These are phyloP conservation scores for Sinocyclocheilus maitianheensis DNA, from an alignment of 2,113 vertebrate genomes.

Conservation along the genomic window DNA sequence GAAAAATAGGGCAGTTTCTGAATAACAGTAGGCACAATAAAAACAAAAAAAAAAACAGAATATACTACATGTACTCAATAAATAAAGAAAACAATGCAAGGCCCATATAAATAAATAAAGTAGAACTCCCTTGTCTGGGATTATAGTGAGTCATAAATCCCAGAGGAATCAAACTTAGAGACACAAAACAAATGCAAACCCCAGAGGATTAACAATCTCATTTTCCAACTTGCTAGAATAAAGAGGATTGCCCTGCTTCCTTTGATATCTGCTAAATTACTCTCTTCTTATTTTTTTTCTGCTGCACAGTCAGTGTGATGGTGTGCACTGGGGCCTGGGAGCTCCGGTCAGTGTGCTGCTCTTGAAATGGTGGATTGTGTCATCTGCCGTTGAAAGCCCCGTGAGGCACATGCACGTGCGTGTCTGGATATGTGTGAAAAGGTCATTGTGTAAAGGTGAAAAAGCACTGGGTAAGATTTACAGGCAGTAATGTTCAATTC, in stretches of 20 bases:
- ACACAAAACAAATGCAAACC: conserved; percentile 76
- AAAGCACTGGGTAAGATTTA: conserved; percentile 11
- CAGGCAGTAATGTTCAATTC: conserved; percentile 22
- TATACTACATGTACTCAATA: not conserved
- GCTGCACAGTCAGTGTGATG: conserved; percentile 30
- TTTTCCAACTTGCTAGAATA: conserved; percentile 71
- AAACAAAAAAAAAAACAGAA: too few relatives aligned
- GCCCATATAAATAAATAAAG: not conserved
- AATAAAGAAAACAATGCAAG: not conserved
- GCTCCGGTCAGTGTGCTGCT: conserved; percentile 31
- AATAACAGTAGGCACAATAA: too few relatives aligned
- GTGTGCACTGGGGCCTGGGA: conserved; percentile 18
- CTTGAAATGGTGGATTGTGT: conserved; percentile 44
- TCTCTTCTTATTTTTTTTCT: conserved; percentile 56
- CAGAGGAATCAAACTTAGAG: conserved; percentile 63
- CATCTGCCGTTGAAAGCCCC: conserved; percentile 28
- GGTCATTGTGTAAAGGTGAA: conserved; percentile 27
- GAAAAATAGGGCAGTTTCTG: not conserved
- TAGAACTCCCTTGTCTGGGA: conserved; percentile 64
- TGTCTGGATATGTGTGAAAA: conserved; percentile 39
- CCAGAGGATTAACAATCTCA: conserved; percentile 76
- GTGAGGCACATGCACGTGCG: conserved; percentile 23
- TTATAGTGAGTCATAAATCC: conserved; percentile 69
- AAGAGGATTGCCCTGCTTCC: conserved; percentile 70
- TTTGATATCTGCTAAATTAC: conserved; percentile 68